Evolutionary conservation across 2,888 invertebrate genomes (phyloP), one percentile per base, ranked within the genome.

Genomic region (Drosophila flavopinicola): DNA sequence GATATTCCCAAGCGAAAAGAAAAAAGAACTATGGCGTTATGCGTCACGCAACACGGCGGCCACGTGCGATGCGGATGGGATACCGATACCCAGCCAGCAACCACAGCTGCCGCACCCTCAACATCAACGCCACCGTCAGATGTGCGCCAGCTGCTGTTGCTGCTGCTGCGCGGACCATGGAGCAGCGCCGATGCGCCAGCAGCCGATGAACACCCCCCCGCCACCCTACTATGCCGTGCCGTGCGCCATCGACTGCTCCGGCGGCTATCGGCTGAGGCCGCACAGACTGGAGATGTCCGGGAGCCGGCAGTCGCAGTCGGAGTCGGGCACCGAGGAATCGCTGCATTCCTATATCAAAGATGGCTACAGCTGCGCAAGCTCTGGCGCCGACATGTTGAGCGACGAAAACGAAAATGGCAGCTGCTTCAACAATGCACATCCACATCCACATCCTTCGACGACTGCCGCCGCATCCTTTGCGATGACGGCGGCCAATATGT

Each of bases 21-120:
- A 89, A 88, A 87, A 79, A 90, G 89, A 88, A 88, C 88, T 91
- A 91, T 91, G 91, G 91, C 91, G 90, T 89, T 90, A 88, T 89
- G 91, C 90, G 89, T 89, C 89, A 88, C 78, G 74, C 88, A 88
- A 88, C 83, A 78, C 80, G 74, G 78, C 85, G 76, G 79, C 78
- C 73, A 76, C 71, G 78, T 75, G 74, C 85, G 82, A 85, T 82
- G 87, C 85, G 70, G 78, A 52, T 76, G 64, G 80, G 48, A 51
- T 49, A 72, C 58, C 48, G 67, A 76, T 69, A 74, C 82, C 73
- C 87, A 87, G 37, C 76, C 88, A 78, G 90, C 89, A 70, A 90
- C 89, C 61, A 90, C 90, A 74, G 90, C 90, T 67, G 83, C 89
- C 61, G 76, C 88, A 56, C 86, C 89, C 53, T 87, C 89, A 53